Base-by-base conservation (phyloP, 2,888 invertebrate species). In the Hipparchia semele region DNA sequence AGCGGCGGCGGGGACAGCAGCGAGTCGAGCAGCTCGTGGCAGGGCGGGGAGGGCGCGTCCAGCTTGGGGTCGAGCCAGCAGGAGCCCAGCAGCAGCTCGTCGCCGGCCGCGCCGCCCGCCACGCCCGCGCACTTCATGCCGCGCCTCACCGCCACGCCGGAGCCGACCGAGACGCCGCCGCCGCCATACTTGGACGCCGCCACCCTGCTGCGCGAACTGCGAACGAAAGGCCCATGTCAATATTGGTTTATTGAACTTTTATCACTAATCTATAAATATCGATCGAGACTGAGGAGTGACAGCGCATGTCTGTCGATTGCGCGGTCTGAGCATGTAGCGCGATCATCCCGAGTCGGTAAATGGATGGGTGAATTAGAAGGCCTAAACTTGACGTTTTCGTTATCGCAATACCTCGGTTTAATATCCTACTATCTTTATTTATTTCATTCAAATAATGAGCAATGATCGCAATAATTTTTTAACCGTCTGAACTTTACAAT, bases 11-110 rank as follows among this genome's bases (percentile, higher is more conserved):
- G 95, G 60, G 95, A 94, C 60, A 95, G 95, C 49, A 95, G 92
- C 33, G 95, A 96, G 88, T 97, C 97, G 83, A 97, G 95, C 46
- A 96, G 96, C 84, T 97, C 97, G 86, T 89, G 94, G 89, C 88
- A 94, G 80, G 90, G 90, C 76, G 89, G 89, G 70, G 92, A 84
- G 82, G 85, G 87, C 79, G 85, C 89, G 88, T 94, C 85, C 93
- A 93, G 87, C 86, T 92, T 92, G 81, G 95, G 95, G 84, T 96
- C 95, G 80, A 95, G 95, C 97, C 97, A 96, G 93, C 96, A 96
- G 78, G 95, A 94, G 84, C 96, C 95, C 88, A 96, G 96, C 87
- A 96, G 94, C 80, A 97, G 94, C 85, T 96, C 96, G 91, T 96
- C 96, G 88, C 95, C 95, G 78, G 84, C 84, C 80, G 83, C 88